Evolutionary conservation across 2,113 vertebrate species (phyloP).

Genomic region (Cricetomys ansorgei): DNA sequence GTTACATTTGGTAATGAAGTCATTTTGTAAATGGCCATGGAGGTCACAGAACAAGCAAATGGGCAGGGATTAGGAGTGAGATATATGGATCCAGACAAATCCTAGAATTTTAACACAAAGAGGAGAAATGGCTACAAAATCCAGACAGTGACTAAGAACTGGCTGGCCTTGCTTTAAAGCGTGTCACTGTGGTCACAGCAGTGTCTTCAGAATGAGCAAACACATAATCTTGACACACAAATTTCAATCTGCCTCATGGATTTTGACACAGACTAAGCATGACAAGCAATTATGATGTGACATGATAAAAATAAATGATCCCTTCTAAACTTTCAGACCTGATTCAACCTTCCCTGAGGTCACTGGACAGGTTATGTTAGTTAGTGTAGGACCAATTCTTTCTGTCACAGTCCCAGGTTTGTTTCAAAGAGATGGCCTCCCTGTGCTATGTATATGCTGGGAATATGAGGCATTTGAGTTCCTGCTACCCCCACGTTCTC

Average conservation of each 20-base stretch:
- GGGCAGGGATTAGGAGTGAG: background rate
- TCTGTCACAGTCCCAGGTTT: background rate
- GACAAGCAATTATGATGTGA: background rate
- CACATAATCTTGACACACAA: rapidly evolving
- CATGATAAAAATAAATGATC: rapidly evolving
- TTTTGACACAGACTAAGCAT: rapidly evolving
- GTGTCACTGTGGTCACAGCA: too few relatives aligned
- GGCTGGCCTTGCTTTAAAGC: background rate
- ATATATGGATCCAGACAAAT: background rate
- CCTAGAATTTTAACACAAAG: background rate
- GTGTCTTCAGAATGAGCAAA: background rate
- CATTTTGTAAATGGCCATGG: background rate
- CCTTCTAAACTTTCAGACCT: background rate
- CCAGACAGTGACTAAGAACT: background rate
- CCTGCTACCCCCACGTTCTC: rapidly evolving
- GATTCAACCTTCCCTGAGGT: background rate
- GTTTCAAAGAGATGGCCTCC: background rate
- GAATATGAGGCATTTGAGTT: too few relatives aligned
- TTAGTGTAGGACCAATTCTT: background rate
- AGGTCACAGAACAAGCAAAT: background rate
- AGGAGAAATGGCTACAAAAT: background rate
- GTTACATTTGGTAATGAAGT: background rate
- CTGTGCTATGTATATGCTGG: background rate
- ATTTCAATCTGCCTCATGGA: background rate
- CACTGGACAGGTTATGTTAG: background rate